Evolutionary conservation across 2,797 vertebrate species (phyloP).

Genomic region (Mustela erminea): DNA sequence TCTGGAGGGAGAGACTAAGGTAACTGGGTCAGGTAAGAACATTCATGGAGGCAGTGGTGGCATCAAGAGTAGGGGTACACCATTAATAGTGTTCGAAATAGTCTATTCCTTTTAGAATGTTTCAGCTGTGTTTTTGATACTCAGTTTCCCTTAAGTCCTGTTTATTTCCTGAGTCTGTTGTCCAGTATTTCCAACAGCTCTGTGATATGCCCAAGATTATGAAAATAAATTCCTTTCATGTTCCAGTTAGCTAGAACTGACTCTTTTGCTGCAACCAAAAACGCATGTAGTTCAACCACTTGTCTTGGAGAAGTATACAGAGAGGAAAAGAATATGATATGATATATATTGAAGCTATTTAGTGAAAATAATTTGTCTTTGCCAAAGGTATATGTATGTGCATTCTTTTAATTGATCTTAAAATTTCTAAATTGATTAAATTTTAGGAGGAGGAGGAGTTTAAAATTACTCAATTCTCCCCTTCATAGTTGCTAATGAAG

Average conservation of each 20-base stretch:
- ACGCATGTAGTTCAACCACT: neutral
- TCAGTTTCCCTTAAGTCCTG: neutral
- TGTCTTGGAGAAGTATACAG: neutral
- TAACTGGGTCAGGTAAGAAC: neutral
- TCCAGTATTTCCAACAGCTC: neutral
- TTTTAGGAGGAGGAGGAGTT: too few species aligned
- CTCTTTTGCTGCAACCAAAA: neutral
- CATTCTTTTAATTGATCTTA: neutral
- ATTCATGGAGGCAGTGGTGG: neutral
- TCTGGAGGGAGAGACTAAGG: neutral
- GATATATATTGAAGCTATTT: neutral
- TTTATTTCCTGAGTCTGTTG: neutral
- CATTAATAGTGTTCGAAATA: neutral
- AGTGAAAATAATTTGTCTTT: neutral
- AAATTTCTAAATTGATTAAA: neutral
- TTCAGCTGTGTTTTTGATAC: neutral
- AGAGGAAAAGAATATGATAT: neutral
- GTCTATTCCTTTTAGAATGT: neutral
- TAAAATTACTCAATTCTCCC: neutral
- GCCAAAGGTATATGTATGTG: neutral
- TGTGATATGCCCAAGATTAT: neutral
- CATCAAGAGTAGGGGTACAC: rapidly evolving
- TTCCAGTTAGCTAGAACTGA: neutral
- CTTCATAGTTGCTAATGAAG: neutral
- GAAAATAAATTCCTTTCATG: neutral